Base-by-base conservation (phyloP, 2,113 vertebrate genomes). In the Colaptes auratus region DNA sequence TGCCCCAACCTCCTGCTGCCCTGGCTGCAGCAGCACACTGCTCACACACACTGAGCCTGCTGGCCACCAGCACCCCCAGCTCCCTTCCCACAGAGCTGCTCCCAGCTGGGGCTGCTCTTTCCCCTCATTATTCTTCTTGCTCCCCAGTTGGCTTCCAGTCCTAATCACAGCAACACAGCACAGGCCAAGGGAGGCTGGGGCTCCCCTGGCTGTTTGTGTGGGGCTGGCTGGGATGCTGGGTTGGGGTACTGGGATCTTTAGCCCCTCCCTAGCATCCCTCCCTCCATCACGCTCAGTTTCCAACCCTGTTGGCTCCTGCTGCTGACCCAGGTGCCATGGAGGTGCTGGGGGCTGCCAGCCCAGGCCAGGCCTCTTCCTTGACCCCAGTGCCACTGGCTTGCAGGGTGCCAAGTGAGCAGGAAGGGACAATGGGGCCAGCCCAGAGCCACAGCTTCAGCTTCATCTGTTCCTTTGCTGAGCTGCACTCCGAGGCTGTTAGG, bases 331-430 rank as follows among this genome's bases (percentile, higher is more conserved):
- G 55, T 42, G 76, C 14, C 72, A 10, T 2, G 0, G 44, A 35
- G 77, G 59, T 33, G 27, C 61, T 33, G 14, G 69, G 14, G 27
- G n/a, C 55, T 69, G 64, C 53, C 42, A 24, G 82, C 64, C 69
- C 31, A 2, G 39, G 33, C 10, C n/a, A 28, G 39, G 60, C 28
- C 0, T 0, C 35, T 82, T 0, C 1, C 55, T 70, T 0, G 1
- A 46, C 33, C 39, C 33, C 10, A 1, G 33, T 44, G 61, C 35
- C 0, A 0, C 63, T 52, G 76, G 59, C 69, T 69, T 27, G 6
- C 0, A 1, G n/a, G 33, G 0, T 10, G 21, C 65, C 1, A 1
- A 19, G 14, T 0, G 9, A 63, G 42, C 0, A 0, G 25, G 31
- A 50, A 48, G 36, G 63, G 73, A 52, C 0, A 17, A 3, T 0